Base-by-base conservation (phyloP, 2,888 invertebrate genomes). In the Nebria brevicollis region DNA sequence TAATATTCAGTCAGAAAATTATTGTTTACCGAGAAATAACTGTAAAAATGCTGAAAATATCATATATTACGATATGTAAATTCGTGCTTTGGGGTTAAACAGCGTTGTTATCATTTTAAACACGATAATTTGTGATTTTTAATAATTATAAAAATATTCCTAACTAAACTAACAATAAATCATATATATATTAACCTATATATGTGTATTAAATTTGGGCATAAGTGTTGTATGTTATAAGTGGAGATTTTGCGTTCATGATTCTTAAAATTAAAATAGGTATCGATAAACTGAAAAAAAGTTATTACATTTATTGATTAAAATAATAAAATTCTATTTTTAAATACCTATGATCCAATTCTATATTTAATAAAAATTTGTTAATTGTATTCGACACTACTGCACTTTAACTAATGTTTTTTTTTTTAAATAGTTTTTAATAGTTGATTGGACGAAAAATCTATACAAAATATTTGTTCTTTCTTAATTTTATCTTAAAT, bases 291-390 rank as follows among this genome's bases (percentile, higher is more conserved):
- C 82, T 72, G 81, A 82, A 82, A 83, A 79, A 79, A 81, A 83
- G 82, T 83, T 82, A 83, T 83, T 83, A 80, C 82, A 83, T 83
- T 83, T 83, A 83, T 34, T 34, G 34, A 34, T 34, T 83, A 83
- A 83, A 84, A 83, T 82, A 72, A 81, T 82, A 83, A 77, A 77
- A 82, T 80, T 82, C 83, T 82, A 81, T 83, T 77, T 79, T 83
- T 82, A 81, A 82, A 83, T 82, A 82, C 79, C 82, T 82, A 82
- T 75, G 85, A 85, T 85, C 85, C 85, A 86, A 84, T 83, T 84
- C 84, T 85, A 84, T 84, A 81, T 82, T 83, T 83, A 82, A 85
- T 84, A 84, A 85, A 86, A 87, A 87, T 87, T 87, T 87, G 87
- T 87, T 87, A 87, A 84, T 85, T 86, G 86, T 84, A 85, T 84